Conservation (phyloP, 2,888 invertebrate genomes). For the Leptinotarsa tumamoca region DNA sequence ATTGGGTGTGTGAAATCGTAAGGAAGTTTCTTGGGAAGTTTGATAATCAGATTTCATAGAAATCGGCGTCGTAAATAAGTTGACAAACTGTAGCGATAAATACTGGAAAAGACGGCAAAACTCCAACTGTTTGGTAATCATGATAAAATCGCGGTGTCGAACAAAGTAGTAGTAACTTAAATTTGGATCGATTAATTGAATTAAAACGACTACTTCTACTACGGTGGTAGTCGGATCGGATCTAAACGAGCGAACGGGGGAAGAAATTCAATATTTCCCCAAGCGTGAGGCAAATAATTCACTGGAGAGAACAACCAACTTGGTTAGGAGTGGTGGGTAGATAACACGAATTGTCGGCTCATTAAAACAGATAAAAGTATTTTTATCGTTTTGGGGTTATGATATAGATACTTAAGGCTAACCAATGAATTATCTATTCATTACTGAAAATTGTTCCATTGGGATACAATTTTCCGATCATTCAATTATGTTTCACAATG, state of each 20-base stretch:
- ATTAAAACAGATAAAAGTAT: conserved; percentile 1
- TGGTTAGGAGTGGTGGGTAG: not conserved
- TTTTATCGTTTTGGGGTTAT: not conserved
- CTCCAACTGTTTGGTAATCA: not conserved
- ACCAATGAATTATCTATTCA: too few species aligned
- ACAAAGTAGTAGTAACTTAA: conserved; percentile 9
- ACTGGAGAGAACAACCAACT: conserved; percentile 9
- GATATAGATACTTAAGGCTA: not conserved
- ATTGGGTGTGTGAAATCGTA: not conserved
- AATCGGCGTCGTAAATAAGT: not conserved
- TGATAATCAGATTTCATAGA: conserved; percentile 1
- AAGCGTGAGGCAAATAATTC: conserved; percentile 9
- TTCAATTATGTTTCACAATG: too few species aligned
- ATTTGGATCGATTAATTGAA: conserved; percentile 18
- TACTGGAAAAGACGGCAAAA: not conserved
- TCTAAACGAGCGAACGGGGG: conserved; percentile 19
- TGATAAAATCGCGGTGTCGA: conserved; percentile 5
- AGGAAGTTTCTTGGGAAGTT: not conserved
- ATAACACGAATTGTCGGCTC: conserved; percentile 8
- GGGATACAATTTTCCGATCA: too few species aligned
- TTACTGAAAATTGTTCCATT: too few species aligned
- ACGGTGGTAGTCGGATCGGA: conserved; percentile 4
- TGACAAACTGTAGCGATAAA: not conserved
- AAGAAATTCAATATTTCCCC: conserved; percentile 20
- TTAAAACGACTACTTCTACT: conserved; percentile 14